Evolutionary conservation across 2,797 vertebrate species (phyloP).

Genomic region (Pelobates cultripes): DNA sequence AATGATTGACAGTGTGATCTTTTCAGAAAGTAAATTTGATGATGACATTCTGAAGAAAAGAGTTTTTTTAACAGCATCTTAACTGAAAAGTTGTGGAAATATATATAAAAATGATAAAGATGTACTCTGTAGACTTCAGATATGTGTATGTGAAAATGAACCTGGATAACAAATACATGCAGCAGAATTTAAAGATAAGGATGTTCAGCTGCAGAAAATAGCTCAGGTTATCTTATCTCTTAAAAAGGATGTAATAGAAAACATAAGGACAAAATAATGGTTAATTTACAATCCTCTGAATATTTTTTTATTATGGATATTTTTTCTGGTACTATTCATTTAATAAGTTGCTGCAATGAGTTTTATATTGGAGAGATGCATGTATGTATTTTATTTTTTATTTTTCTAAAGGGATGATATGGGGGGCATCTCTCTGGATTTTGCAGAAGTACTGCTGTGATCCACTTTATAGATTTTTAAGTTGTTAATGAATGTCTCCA

Average conservation of each 20-base stretch:
- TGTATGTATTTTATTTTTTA: too few species aligned
- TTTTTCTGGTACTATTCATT: neutral
- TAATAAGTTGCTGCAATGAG: neutral
- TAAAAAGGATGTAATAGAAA: constrained; percentile 1
- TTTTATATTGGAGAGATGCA: neutral
- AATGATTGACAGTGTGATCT: constrained; percentile 45
- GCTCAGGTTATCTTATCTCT: neutral
- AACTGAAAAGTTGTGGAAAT: constrained; percentile 19
- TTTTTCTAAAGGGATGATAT: too few species aligned
- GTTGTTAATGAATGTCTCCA: too few species aligned
- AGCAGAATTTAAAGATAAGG: constrained; percentile 5
- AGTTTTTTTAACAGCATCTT: constrained; percentile 4
- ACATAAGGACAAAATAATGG: neutral
- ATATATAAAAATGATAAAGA: constrained; percentile 21
- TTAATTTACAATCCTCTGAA: neutral
- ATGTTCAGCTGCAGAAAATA: neutral
- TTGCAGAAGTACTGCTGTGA: too few species aligned
- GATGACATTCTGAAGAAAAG: constrained; percentile 37
- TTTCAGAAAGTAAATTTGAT: constrained; percentile 37
- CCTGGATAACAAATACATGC: constrained; percentile 1
- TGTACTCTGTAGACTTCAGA: constrained; percentile 12
- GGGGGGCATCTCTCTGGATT: too few species aligned
- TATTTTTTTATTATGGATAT: neutral
- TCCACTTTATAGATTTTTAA: too few species aligned
- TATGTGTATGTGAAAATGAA: constrained; percentile 13